Percentiles rank a stretch among this genome's conserved stretches.
Conservation (phyloP, 2,888 invertebrate genomes). For the Alloscopus bannaensis region DNA sequence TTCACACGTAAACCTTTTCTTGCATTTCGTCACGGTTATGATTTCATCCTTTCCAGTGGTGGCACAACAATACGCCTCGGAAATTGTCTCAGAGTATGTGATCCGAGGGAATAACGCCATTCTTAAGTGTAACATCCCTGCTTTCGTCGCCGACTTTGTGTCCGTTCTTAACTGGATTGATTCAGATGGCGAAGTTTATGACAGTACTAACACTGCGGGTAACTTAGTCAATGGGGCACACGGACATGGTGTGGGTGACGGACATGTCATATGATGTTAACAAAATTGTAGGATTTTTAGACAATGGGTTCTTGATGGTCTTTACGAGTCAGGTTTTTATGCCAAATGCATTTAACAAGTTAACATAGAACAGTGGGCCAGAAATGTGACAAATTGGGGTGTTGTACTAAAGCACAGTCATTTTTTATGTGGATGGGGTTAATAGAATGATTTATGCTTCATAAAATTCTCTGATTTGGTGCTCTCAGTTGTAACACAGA, state of each 20-base stretch:
- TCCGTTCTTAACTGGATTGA: constrained; percentile 84
- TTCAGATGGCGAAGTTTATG: constrained; percentile 77
- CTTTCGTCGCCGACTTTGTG: constrained; percentile 85
- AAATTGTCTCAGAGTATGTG: constrained; percentile 84
- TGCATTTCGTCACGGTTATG: constrained; percentile 23
- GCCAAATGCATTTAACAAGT: no score
- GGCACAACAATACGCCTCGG: constrained; percentile 84
- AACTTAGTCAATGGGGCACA: no score
- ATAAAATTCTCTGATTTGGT: constrained; percentile 5
- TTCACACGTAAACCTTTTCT: neutral
- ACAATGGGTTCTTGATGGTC: neutral
- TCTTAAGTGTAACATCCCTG: constrained; percentile 84
- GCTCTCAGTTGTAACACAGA: constrained; percentile 88
- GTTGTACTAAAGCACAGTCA: neutral
- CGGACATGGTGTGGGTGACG: constrained; percentile 60
- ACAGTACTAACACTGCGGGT: constrained; percentile 61
- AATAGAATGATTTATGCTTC: neutral
- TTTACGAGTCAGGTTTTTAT: neutral
- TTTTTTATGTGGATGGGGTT: no score
- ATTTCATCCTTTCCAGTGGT: constrained; percentile 78
- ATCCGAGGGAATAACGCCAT: constrained; percentile 85
- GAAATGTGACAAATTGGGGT: constrained; percentile 3
- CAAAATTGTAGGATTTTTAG: neutral
- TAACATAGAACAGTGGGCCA: no score
- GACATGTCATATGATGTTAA: constrained; percentile 40